A percentile compares a stretch with the other conserved stretches of the same genome.
Evolutionary conservation across 2,113 vertebrate species (phyloP).

Genomic region (Amphiprion ocellaris): DNA sequence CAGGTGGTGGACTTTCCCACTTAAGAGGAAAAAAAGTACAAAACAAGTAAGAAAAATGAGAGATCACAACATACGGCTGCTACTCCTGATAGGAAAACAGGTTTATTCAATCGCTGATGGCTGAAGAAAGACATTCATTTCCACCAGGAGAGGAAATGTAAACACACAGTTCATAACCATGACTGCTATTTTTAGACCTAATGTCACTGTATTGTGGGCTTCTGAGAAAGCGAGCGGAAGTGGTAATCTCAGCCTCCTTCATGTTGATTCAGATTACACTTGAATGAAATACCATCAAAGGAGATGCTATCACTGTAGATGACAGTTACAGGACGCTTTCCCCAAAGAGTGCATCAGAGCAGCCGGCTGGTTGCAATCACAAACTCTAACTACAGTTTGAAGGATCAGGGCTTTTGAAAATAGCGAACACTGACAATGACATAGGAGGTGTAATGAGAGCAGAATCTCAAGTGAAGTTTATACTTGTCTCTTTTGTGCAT

Average conservation of each 20-base stretch:
- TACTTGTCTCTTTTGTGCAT: no score
- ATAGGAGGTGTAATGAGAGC: no score
- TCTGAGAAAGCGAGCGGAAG: not conserved
- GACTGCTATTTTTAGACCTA: constrained; percentile 19
- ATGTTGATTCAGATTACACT: not conserved
- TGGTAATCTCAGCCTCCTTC: not conserved
- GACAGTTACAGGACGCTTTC: not conserved
- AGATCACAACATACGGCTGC: not conserved
- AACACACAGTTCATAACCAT: constrained; percentile 1
- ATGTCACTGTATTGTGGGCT: not conserved
- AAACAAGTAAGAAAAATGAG: not conserved
- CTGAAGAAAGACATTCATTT: not conserved
- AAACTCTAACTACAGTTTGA: not conserved
- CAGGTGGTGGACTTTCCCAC: not conserved
- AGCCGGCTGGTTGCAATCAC: not conserved
- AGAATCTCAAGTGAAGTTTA: no score
- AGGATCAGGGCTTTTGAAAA: not conserved
- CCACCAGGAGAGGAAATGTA: constrained; percentile 32
- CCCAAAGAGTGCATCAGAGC: not conserved
- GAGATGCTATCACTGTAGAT: no score
- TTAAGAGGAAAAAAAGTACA: not conserved
- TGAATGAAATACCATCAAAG: not conserved
- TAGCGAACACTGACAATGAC: no score
- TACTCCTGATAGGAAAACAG: constrained; percentile 2
- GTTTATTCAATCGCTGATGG: not conserved